Percentiles rank a stretch among this genome's conserved stretches.
These are phyloP conservation scores for Channallabes apus DNA, from an alignment of 2,797 vertebrate species.

Conservation along the genomic window DNA sequence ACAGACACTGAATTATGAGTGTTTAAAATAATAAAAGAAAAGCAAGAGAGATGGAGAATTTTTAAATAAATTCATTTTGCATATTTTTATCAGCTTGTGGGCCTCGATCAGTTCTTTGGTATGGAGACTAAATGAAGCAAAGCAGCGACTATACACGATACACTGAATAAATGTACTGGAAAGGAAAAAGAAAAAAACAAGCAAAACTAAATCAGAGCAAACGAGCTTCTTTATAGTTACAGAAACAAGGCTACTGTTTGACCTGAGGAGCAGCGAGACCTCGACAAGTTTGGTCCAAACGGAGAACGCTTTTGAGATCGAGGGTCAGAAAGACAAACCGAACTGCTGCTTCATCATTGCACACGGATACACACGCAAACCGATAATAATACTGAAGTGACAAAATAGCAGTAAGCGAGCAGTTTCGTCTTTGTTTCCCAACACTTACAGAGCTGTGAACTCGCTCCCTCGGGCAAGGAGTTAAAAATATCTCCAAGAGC, in stretches of 20 bases:
- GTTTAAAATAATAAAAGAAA: neutral
- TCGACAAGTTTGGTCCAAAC: neutral
- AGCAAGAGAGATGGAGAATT: neutral
- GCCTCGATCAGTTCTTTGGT: constrained; percentile 75
- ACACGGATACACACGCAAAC: neutral
- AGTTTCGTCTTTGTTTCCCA: no score
- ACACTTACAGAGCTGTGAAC: neutral
- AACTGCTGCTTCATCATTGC: neutral
- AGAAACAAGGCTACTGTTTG: neutral
- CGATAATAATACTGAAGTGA: constrained; percentile 5
- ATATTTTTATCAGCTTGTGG: constrained; percentile 58
- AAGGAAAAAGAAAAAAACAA: neutral
- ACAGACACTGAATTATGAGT: neutral
- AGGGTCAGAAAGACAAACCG: neutral
- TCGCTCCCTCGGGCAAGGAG: neutral
- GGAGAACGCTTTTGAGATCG: neutral
- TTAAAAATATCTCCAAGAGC: neutral
- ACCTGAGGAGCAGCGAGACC: neutral
- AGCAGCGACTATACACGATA: neutral
- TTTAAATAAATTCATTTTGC: constrained; percentile 42
- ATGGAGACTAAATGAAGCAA: constrained; percentile 55
- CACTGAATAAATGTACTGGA: neutral
- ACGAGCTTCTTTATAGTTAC: constrained; percentile 3
- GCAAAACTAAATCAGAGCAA: neutral
- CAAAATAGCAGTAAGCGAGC: neutral